A percentile compares a stretch with the other conserved stretches of the same genome.
These are phyloP conservation scores for Drosophila prosaltans DNA, from an alignment of 1,140 invertebrate species.

Conservation along the genomic window DNA sequence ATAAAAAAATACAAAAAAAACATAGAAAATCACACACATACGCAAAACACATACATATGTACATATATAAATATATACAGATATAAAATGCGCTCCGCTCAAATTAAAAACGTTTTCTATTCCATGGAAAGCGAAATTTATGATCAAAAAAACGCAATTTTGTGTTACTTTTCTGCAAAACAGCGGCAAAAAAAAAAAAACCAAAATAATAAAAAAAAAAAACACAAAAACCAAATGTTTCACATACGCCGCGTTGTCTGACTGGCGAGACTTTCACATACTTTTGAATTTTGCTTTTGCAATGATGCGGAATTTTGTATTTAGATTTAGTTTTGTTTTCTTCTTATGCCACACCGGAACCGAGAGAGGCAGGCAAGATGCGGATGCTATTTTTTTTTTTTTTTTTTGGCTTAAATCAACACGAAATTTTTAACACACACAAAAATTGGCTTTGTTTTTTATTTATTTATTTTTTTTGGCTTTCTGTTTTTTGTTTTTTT, in stretches of 20 bases:
- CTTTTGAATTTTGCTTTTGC: conserved; percentile 47
- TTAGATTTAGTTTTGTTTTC: conserved; percentile 31
- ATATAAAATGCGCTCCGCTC: conserved; percentile 27
- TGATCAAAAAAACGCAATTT: conserved; percentile 48
- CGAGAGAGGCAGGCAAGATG: conserved; percentile 8
- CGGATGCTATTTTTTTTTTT: conserved; percentile 1
- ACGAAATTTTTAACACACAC: conserved; percentile 48
- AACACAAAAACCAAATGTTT: conserved; percentile 55
- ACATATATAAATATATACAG: neutral
- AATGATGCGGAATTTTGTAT: conserved; percentile 62
- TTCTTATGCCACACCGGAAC: conserved; percentile 57
- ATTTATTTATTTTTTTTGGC: too few species aligned
- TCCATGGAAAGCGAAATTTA: conserved; percentile 76
- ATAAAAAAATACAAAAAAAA: conserved; percentile 30
- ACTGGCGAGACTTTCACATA: conserved; percentile 65
- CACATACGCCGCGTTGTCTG: conserved; percentile 64
- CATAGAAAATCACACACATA: conserved; percentile 39
- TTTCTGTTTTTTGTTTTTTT: too few species aligned
- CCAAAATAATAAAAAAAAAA: conserved; percentile 32
- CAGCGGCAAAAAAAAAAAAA: conserved; percentile 17
- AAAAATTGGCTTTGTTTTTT: too few species aligned
- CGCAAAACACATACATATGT: neutral
- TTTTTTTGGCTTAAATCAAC: neutral
- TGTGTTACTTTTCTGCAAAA: conserved; percentile 18
- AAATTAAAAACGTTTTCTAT: conserved; percentile 71